Base-by-base conservation (phyloP, 1,140 invertebrate genomes). In the Atta texana region DNA sequence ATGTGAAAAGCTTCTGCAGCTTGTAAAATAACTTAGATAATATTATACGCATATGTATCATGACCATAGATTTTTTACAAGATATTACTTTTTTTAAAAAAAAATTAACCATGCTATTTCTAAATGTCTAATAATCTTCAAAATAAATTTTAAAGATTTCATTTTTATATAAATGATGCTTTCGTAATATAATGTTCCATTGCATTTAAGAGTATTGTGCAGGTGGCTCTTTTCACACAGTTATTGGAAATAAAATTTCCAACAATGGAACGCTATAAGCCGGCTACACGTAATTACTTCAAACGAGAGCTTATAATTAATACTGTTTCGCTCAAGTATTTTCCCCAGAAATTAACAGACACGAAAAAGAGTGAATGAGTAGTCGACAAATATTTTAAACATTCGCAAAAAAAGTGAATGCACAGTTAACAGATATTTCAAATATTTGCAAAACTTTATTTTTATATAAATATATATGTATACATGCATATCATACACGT, bases 261-360 rank as follows among this genome's bases (percentile, higher is more conserved):
- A 59, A 81, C 66, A 71, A 71, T 71, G 31, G 3, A 7, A 34
- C 51, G 31, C 31, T 44, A 28, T 81, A 81, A 81, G 49, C 64
- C 78, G 53, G 53, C 53, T 81, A 71, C 66, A 81, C 78, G 53
- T 81, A 81, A 81, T 81, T 81, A 81, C 66, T 81, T 69, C 63
- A 71, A 81, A 81, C 31, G 51, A 44, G 66, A 81, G 66, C 66
- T 81, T 71, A 57, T 71, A 81, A 81, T 71, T 81, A 81, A 81
- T 81, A 71, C n/a, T 71, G 57, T 71, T 81, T 71, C 34, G 78
- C 34, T 57, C 66, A 71, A 81, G 53, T 39, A 21, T 44, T 31
- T 3, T 21, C n/a, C 4, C 49, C n/a, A 69, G 49, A 31, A 69
- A 81, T 69, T 55, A 81, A 57, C 14, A 16, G n/a, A 55, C 5